These are phyloP conservation scores for Turdus rufiventris DNA, from an alignment of 2,113 vertebrate genomes.

Conservation along the genomic window DNA sequence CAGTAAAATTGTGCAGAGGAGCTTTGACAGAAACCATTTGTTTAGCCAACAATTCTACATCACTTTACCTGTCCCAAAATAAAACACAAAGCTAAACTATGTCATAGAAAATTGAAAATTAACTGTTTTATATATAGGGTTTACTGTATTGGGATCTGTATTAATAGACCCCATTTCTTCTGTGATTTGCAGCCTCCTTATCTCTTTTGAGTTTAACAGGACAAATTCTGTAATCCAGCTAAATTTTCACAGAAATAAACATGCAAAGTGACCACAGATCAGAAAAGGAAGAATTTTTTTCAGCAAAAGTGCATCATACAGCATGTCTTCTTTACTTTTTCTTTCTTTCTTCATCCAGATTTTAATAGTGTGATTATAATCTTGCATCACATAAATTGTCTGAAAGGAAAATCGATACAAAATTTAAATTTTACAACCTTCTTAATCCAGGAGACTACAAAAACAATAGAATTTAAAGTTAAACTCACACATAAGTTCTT, in stretches of 20 bases:
- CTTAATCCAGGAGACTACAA: not conserved
- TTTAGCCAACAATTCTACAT: not conserved
- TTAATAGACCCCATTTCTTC: not conserved
- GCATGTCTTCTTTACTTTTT: fast-evolving
- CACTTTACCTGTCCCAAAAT: not conserved
- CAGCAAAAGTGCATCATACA: not conserved
- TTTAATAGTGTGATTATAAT: not conserved
- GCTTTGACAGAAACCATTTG: constrained; percentile 29
- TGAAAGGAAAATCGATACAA: not conserved
- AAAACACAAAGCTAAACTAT: not conserved
- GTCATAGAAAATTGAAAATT: not conserved
- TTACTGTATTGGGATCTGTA: not conserved
- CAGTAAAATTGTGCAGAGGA: constrained; percentile 19
- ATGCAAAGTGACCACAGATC: not conserved
- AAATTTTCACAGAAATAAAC: not conserved
- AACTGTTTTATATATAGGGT: not conserved
- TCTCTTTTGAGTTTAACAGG: not conserved
- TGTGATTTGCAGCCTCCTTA: not conserved
- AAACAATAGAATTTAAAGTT: not conserved
- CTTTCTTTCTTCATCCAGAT: not conserved
- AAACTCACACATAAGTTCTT: not conserved
- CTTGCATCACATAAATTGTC: not conserved
- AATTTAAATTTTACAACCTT: not conserved
- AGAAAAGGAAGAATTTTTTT: not conserved
- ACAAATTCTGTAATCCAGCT: not conserved